Base-by-base conservation (phyloP, 64 coral and sea anemone genomes). In the Anthopleura sola region DNA sequence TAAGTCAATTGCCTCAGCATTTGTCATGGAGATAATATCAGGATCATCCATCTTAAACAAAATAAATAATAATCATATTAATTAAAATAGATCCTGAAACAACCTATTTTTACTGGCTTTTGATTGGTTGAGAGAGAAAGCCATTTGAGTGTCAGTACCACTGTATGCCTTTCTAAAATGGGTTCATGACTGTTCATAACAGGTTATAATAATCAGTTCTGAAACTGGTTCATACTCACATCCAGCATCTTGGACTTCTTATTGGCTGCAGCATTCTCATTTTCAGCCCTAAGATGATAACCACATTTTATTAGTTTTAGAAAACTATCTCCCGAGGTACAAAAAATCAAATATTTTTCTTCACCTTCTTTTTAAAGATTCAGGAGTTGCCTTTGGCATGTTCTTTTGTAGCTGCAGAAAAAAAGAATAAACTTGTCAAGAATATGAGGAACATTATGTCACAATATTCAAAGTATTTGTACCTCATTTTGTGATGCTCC, bases 401-500 rank as follows among this genome's bases (percentile, higher is more conserved):
- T 97, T 97, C 85, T 71, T 93, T 87, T 97, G 91, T 12, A 95
- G 80, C 93, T 95, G 28, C 81, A 29, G 68, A 79, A 78, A 24
- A n/a, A 29, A 26, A 85, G 36, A 37, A 26, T 76, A 51, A 75
- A 56, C 2, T 46, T 24, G 32, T 9, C 33, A n/a, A 10, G 16
- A 75, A 49, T 6, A 86, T 7, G 28, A 17, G 28, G 12, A 3
- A 29, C 1, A 37, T 11, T 37, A 21, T 19, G 75, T 39, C 19
- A 11, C 14, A 38, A 37, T 9, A 32, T 29, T 34, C 33, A 17
- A 53, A 60, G 1, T 23, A 57, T 77, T 78, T 85, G 24, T n/a
- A 98, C 95, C 95, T 98, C 95, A 75, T 82, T 86, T 39, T 98
- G 95, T 83, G 95, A 93, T 15, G 95, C 95, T 62, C 95, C 95